These are phyloP conservation scores for Luscinia luscinia DNA, from an alignment of 2,797 vertebrate species.

Conservation along the genomic window DNA sequence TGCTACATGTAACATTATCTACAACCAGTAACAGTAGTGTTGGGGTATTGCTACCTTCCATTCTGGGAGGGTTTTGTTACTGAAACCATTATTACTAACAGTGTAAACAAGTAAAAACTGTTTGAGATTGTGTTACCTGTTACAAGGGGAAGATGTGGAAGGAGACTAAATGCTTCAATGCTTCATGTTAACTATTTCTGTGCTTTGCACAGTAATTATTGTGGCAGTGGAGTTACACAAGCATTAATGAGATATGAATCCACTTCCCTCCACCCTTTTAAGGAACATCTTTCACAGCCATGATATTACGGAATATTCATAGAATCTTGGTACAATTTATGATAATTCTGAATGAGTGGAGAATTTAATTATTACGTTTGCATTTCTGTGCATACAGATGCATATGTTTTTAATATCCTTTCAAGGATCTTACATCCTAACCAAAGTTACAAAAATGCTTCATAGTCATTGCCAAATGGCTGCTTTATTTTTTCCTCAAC, in stretches of 20 bases:
- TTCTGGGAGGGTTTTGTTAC: not conserved
- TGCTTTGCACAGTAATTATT: slow-evolving; percentile 35
- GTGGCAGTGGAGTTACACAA: not conserved
- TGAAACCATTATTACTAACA: slow-evolving; percentile 10
- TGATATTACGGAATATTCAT: not conserved
- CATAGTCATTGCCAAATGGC: not conserved
- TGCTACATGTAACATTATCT: not conserved
- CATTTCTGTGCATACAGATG: not conserved
- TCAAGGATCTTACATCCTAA: not conserved
- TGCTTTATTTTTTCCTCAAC: not conserved
- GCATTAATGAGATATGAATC: not conserved
- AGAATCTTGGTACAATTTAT: not conserved
- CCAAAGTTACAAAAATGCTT: not conserved
- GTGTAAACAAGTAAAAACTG: not conserved
- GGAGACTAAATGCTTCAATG: slow-evolving; percentile 17
- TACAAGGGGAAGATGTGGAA: slow-evolving; percentile 7
- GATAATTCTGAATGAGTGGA: not conserved
- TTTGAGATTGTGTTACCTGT: not conserved
- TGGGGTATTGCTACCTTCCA: not conserved
- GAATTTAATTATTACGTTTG: not conserved
- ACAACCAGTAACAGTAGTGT: not conserved
- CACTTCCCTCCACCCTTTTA: not conserved
- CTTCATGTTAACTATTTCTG: not conserved
- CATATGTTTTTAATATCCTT: not conserved
- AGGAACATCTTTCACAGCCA: not conserved